Base-by-base conservation (phyloP, 2,113 vertebrate species). In the Oceanodroma tethys region DNA sequence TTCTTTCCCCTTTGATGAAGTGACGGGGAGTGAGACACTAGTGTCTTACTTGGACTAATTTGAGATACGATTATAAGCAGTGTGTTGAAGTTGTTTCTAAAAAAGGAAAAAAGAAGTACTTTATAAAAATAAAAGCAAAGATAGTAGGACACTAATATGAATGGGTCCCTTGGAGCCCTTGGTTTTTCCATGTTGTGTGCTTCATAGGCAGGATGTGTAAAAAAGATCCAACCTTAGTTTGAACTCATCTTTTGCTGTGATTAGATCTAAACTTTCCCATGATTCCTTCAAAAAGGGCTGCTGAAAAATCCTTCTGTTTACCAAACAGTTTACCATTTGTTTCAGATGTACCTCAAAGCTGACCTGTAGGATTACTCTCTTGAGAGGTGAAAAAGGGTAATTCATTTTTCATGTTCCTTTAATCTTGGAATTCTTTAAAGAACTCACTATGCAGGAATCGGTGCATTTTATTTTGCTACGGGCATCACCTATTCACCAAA, bases 401-500 rank as follows among this genome's bases (percentile, higher is more conserved):
- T 97, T 97, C 32, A 93, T 94, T 95, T 97, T 96, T 96, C 85
- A 96, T 96, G 92, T 88, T 90, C 92, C 66, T 96, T 95, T 93
- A 95, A 94, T 97, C 96, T 96, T 86, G 71, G 74, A 93, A 71
- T 96, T 91, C 88, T 91, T 96, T 92, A 79, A 93, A 88, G 86
- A 88, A 34, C 56, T 96, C 0, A 0, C 60, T 80, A 3, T 27
- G 68, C 76, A 95, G 53, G 56, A 92, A 74, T 93, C 0, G 4
- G 48, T 85, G 56, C 50, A 26, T 95, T 93, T 91, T 82, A 47
- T 90, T 95, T 96, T 96, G 68, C 90, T 71, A 1, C 15, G 23
- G 23, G 67, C 91, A 92, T 96, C 86, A 48, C 91, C 96, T 93
- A 67, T 86, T 81, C 60, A 55, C 23, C 48, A 63, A 65, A 63